Percentiles rank a stretch among this genome's conserved stretches.
Evolutionary conservation across 2,888 invertebrate species (phyloP).

Genomic region (Agrotis puta): DNA sequence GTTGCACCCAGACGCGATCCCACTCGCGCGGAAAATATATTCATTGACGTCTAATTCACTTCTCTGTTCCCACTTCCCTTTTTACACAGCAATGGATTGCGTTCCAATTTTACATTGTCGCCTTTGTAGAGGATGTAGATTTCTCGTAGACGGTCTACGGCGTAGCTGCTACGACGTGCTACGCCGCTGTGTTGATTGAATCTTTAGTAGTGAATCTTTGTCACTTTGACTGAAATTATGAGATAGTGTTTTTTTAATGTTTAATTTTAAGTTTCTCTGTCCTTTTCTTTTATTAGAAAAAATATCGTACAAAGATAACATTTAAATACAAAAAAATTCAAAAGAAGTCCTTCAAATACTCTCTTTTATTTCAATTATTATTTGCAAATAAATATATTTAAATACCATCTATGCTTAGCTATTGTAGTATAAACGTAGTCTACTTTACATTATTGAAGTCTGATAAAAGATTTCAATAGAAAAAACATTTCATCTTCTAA

Average conservation of each 20-base stretch:
- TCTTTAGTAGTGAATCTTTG: neutral
- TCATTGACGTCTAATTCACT: conserved; percentile 72
- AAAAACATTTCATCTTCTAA: too few species aligned
- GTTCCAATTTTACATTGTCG: conserved; percentile 32
- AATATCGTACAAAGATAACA: neutral
- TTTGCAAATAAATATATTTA: neutral
- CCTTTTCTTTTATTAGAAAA: neutral
- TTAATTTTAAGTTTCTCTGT: too few species aligned
- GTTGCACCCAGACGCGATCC: conserved; percentile 55
- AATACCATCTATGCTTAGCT: neutral
- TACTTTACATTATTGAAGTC: neutral
- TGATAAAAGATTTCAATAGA: too few species aligned
- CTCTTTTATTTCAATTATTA: neutral
- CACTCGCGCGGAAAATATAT: conserved; percentile 73
- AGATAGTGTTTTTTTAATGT: neutral
- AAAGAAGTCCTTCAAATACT: neutral
- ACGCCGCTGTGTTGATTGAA: conserved; percentile 2
- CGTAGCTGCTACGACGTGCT: conserved; percentile 49
- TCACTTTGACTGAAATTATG: neutral
- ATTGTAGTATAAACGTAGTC: neutral
- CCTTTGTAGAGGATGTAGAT: conserved; percentile 19
- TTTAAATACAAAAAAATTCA: neutral
- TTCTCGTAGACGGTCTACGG: conserved; percentile 42
- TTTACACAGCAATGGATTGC: conserved; percentile 41
- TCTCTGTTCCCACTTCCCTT: conserved; percentile 59